Evolutionary conservation across 2,888 invertebrate genomes (phyloP).

Genomic region (Andrena marginata): DNA sequence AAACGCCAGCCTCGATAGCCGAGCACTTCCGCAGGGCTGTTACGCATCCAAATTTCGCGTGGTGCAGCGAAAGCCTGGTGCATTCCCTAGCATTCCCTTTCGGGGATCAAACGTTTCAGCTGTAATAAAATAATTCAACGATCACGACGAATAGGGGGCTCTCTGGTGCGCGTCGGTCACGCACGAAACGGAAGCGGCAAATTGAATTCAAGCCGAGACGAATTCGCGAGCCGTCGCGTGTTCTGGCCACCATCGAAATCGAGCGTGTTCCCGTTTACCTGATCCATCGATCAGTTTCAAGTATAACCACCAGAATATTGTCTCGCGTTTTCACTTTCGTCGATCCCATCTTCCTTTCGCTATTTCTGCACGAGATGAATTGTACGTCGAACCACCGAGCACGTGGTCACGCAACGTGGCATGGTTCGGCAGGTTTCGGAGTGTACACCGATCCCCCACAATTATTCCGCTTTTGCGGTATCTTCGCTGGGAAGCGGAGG

Average conservation of each 20-base stretch:
- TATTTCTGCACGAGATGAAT: constrained; percentile 12
- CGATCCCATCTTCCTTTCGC: background rate
- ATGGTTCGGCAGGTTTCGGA: background rate
- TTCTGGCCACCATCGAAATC: constrained; percentile 38
- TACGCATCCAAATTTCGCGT: constrained; percentile 52
- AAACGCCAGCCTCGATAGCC: constrained; percentile 31
- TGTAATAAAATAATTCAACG: constrained; percentile 71
- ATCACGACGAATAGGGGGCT: constrained; percentile 58
- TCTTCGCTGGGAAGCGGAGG: background rate
- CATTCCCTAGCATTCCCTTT: background rate
- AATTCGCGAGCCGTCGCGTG: constrained; percentile 46
- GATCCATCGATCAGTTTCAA: background rate
- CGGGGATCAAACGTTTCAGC: constrained; percentile 47
- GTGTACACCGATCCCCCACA: constrained; percentile 8
- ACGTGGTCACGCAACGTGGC: constrained; percentile 6
- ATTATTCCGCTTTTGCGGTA: constrained; percentile 9
- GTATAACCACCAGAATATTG: constrained; percentile 7
- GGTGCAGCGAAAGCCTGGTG: background rate
- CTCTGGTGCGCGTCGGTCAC: constrained; percentile 56
- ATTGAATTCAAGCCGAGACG: constrained; percentile 59
- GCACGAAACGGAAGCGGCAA: constrained; percentile 64
- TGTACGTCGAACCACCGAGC: background rate
- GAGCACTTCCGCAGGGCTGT: background rate
- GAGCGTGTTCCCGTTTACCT: constrained; percentile 25
- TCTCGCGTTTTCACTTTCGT: constrained; percentile 7